Conservation (phyloP, 2,797 vertebrate genomes). For the Acridotheres tristis region DNA sequence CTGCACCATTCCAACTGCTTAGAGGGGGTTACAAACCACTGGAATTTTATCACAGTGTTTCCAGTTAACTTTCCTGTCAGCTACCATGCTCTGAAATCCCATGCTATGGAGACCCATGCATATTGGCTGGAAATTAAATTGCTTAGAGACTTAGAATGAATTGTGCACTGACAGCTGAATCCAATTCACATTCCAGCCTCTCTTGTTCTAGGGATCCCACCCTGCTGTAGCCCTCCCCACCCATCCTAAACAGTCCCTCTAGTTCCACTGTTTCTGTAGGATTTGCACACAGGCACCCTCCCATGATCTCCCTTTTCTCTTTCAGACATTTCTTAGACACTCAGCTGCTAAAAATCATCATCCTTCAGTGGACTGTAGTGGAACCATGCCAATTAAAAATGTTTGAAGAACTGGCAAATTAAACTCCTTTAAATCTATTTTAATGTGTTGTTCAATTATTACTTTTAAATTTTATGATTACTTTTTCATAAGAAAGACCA, state of each 20-base stretch:
- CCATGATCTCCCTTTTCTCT: not conserved
- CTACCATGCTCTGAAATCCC: not conserved
- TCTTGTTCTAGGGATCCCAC: not conserved
- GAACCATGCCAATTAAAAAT: not conserved
- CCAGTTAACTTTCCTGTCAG: not conserved
- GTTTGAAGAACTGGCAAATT: not conserved
- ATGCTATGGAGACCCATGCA: fast-evolving
- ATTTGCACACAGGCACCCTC: not conserved
- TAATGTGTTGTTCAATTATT: not conserved
- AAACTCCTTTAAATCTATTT: not conserved
- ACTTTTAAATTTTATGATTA: not conserved
- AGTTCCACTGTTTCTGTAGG: not conserved
- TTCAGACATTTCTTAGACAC: not conserved
- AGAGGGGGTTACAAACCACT: not conserved
- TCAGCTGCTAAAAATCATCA: not conserved
- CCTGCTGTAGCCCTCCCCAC: not conserved
- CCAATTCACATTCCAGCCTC: not conserved
- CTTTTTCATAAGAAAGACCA: not conserved
- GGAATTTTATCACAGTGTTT: not conserved
- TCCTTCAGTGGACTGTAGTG: not conserved
- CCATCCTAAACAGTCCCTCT: not conserved
- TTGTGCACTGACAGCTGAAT: not conserved
- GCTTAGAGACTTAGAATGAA: not conserved
- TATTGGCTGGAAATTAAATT: not conserved
- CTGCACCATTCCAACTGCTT: not conserved